Percentiles rank a stretch among this genome's conserved stretches.
These are phyloP conservation scores for Diadema setosum DNA, from an alignment of 35 echinoderm and acorn worm species.

Conservation along the genomic window DNA sequence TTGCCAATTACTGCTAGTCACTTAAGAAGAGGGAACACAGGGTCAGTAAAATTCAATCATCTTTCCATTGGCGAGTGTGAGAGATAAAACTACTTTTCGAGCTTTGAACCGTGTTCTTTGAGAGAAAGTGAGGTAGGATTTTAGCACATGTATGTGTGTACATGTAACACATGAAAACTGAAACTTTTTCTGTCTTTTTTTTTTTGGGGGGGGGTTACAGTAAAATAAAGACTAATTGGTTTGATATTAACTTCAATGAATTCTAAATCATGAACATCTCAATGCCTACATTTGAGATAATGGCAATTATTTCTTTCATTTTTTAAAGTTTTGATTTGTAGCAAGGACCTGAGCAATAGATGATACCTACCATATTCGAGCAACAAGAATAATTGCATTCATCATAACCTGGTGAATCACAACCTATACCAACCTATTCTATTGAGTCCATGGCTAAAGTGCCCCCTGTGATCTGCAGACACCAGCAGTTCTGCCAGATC, in stretches of 20 bases:
- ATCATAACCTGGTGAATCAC: neutral
- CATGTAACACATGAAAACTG: no score
- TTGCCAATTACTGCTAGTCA: neutral
- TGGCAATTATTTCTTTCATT: no score
- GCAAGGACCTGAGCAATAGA: neutral
- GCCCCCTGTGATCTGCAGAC: constrained; percentile 77
- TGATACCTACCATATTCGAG: neutral
- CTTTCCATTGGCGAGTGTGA: neutral
- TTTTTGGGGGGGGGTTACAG: no score
- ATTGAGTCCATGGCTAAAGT: constrained; percentile 92
- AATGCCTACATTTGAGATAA: neutral
- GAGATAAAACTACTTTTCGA: no score
- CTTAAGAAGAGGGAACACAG: neutral
- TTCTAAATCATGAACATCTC: neutral
- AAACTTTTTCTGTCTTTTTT: no score
- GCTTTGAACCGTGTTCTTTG: no score
- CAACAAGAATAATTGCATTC: neutral
- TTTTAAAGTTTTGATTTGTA: neutral
- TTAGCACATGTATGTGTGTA: no score
- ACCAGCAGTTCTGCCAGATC: constrained; percentile 71
- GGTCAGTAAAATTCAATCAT: neutral
- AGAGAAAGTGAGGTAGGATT: no score
- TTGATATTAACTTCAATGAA: no score
- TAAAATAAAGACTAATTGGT: no score
- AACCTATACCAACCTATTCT: constrained; percentile 45